phyloP scores from a whole-genome alignment of 2,888 invertebrate species.

The Litoditis marina region DNA sequence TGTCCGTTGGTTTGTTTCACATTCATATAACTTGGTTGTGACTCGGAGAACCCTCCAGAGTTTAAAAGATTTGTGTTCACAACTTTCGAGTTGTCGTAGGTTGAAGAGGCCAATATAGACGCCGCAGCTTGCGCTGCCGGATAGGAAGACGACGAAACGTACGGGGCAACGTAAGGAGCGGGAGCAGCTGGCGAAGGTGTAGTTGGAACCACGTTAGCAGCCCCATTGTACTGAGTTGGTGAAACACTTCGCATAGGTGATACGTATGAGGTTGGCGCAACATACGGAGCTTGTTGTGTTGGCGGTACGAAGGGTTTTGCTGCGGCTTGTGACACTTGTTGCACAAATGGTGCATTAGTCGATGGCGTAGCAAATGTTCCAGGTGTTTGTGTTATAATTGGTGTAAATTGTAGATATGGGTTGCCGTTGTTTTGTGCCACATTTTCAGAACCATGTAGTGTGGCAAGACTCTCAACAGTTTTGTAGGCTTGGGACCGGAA shows the following conservation, averaged over 20 bases:
- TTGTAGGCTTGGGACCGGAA: neutral
- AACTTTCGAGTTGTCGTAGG: no score
- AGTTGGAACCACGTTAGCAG: no score
- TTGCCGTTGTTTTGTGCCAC: neutral
- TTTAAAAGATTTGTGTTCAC: no score
- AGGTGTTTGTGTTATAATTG: neutral
- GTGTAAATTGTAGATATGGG: neutral
- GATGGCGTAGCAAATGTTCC: neutral
- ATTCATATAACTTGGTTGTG: no score
- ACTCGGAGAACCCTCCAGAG: no score
- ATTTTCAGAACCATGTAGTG: neutral
- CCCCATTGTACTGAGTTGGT: no score
- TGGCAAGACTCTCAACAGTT: neutral
- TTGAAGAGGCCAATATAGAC: no score
- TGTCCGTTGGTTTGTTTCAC: no score
- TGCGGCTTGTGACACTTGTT: neutral
- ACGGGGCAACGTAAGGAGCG: no score
- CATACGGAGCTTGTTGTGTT: neutral
- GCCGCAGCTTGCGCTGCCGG: no score
- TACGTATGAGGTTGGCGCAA: neutral
- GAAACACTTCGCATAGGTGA: neutral
- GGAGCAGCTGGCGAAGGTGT: no score
- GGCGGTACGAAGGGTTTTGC: neutral
- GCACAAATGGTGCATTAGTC: neutral
- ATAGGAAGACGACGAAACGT: no score